A percentile compares a stretch with the other conserved stretches of the same genome.
These are phyloP conservation scores for Cecropterus lyciades DNA, from an alignment of 1,140 invertebrate genomes.

Conservation along the genomic window DNA sequence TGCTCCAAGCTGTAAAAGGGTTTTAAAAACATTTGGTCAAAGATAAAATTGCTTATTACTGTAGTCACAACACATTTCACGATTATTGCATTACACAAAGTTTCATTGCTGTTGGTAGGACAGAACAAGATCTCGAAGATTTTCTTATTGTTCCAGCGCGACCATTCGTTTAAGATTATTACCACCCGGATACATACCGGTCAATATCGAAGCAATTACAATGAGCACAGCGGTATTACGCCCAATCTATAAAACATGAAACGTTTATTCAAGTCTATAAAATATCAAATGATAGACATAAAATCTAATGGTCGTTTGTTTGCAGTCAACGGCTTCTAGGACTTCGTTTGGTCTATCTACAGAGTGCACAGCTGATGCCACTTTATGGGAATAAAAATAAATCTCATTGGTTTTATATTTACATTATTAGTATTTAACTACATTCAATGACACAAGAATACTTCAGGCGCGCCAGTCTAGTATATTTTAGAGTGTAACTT, in stretches of 20 bases:
- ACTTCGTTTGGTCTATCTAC: slow-evolving; percentile 17
- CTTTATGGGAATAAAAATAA: slow-evolving; percentile 31
- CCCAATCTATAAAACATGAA: slow-evolving; percentile 38
- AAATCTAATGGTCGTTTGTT: slow-evolving; percentile 35
- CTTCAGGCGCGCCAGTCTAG: slow-evolving; percentile 14
- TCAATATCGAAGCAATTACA: slow-evolving; percentile 33
- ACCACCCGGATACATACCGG: slow-evolving; percentile 21
- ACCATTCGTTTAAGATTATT: slow-evolving; percentile 15
- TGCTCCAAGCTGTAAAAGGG: no score
- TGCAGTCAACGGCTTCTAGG: slow-evolving; percentile 22
- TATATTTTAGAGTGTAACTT: slow-evolving; percentile 27
- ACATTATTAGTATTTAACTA: slow-evolving; percentile 21
- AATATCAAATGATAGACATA: slow-evolving; percentile 37
- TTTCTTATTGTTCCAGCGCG: slow-evolving; percentile 10
- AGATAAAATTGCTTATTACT: no score
- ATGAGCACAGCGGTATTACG: slow-evolving; percentile 25
- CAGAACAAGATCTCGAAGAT: slow-evolving; percentile 6
- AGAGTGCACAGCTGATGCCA: slow-evolving; percentile 26
- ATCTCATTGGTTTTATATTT: slow-evolving; percentile 21
- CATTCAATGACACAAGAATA: slow-evolving; percentile 2
- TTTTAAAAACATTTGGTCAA: no score
- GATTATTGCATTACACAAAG: background rate
- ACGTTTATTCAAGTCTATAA: slow-evolving; percentile 28
- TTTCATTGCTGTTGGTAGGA: background rate
- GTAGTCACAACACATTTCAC: background rate